Base-by-base conservation (phyloP, 2,888 invertebrate genomes). In the Drosophila suboccidentalis region DNA sequence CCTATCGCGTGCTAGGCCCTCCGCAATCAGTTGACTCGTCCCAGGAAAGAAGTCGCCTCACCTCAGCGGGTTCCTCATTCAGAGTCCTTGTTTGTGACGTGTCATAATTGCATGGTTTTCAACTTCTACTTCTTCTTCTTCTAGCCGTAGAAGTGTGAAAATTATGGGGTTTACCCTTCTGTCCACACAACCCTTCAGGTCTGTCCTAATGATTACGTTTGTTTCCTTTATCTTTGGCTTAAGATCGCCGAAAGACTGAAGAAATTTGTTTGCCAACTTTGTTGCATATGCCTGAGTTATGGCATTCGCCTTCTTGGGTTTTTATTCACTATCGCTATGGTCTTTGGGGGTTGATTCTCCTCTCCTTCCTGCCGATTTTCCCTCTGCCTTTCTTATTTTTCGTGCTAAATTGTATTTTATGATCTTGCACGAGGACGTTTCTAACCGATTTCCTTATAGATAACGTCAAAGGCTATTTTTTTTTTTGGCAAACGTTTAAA, bases 61-160 rank as follows among this genome's bases (percentile, higher is more conserved):
- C 89, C 61, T 26, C 26, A 26, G 57, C 73, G 77, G 82, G 85
- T 63, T 75, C 71, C 71, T 79, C 76, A 22, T 57, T 62, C 55
- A 55, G 15, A 43, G 65, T 71, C 66, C 59, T 50, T 54, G 46
- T 57, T 74, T 65, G 72, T 73, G 78, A 60, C 80, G 89, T 86
- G 89, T 85, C 88, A 87, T 87, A 87, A 87, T 87, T 87, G 89
- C 86, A 89, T 74, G 82, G 80, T 19, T 19, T 38, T 22, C 47
- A 15, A 39, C 22, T 22, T 4, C 22, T 22, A 3, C 43, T 17
- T 11, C 49, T 32, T 41, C 41, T 39, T 49, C 43, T 8, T 58
- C 22, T 43, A 43, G 44, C 29, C 55, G 47, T 13, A 22, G 81
- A 87, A 85, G 86, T 89, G 84, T 89, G 85, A 89, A 89, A 86